These are phyloP conservation scores for Cerastis rubricosa DNA, from an alignment of 2,888 invertebrate genomes.

Conservation along the genomic window DNA sequence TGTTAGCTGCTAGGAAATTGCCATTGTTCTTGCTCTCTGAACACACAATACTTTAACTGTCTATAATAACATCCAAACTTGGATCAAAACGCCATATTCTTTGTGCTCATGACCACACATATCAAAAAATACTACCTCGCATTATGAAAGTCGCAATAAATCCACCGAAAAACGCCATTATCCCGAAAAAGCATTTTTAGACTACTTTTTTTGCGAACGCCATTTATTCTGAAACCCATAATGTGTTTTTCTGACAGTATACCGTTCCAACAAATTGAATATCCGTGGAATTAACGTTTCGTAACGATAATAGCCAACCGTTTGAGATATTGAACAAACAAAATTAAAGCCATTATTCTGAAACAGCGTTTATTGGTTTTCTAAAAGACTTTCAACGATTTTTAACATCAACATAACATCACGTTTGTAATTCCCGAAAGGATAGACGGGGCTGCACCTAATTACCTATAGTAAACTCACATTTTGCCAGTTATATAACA, in stretches of 20 bases:
- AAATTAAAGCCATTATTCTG: constrained; percentile 21
- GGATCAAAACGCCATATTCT: neutral
- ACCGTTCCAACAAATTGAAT: constrained; percentile 42
- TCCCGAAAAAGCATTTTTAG: constrained; percentile 36
- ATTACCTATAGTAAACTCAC: neutral
- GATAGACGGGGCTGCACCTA: neutral
- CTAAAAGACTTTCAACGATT: neutral
- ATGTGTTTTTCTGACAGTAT: constrained; percentile 40
- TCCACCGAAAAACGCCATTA: constrained; percentile 45
- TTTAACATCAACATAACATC: neutral
- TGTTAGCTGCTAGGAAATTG: neutral
- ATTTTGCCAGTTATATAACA: neutral
- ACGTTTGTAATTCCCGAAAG: neutral
- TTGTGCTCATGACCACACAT: neutral
- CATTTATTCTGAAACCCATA: constrained; percentile 46
- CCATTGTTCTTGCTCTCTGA: neutral
- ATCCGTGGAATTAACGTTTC: constrained; percentile 26
- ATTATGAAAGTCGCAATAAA: constrained; percentile 44
- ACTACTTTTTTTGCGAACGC: constrained; percentile 28
- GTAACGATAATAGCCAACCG: constrained; percentile 19
- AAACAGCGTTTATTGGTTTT: constrained; percentile 1
- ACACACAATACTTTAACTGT: neutral
- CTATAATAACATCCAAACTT: neutral
- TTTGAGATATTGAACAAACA: constrained; percentile 19
- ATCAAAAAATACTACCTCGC: constrained; percentile 10